These are phyloP conservation scores for Sesia bembeciformis DNA, from an alignment of 2,888 invertebrate genomes.

Conservation along the genomic window DNA sequence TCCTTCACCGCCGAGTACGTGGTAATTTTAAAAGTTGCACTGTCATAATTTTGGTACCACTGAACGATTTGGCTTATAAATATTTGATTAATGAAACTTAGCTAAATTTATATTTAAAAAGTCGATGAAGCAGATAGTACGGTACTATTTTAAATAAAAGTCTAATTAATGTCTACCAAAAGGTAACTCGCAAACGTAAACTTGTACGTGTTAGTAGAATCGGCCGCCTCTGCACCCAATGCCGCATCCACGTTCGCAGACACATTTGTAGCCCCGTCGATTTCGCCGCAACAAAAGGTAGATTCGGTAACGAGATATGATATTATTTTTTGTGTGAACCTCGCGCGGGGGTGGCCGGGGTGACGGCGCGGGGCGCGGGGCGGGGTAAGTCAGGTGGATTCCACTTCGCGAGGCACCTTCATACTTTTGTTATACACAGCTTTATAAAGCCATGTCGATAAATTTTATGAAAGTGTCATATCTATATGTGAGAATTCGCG, in stretches of 20 bases:
- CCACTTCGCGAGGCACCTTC: slow-evolving; percentile 29
- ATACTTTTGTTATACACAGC: neutral
- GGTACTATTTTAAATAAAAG: too few species aligned
- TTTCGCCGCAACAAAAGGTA: slow-evolving; percentile 39
- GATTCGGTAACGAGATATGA: slow-evolving; percentile 61
- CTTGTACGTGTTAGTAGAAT: too few species aligned
- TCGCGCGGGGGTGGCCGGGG: slow-evolving; percentile 11
- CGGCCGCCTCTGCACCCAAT: slow-evolving; percentile 2
- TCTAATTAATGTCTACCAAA: too few species aligned
- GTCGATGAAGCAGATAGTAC: too few species aligned
- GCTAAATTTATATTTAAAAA: too few species aligned
- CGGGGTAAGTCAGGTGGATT: slow-evolving; percentile 44
- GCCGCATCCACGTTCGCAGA: slow-evolving; percentile 27
- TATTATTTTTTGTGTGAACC: slow-evolving; percentile 45
- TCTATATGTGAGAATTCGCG: slow-evolving; percentile 30
- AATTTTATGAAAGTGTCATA: slow-evolving; percentile 27
- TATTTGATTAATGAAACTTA: too few species aligned
- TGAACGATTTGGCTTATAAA: too few species aligned
- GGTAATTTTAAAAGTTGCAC: too few species aligned
- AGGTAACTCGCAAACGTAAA: too few species aligned
- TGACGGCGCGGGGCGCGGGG: slow-evolving; percentile 11
- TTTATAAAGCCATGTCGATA: neutral
- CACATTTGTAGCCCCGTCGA: slow-evolving; percentile 4
- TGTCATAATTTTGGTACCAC: too few species aligned
- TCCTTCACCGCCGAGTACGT: too few species aligned